Conservation (phyloP, 2,113 vertebrate species). For the Silurus meridionalis region DNA sequence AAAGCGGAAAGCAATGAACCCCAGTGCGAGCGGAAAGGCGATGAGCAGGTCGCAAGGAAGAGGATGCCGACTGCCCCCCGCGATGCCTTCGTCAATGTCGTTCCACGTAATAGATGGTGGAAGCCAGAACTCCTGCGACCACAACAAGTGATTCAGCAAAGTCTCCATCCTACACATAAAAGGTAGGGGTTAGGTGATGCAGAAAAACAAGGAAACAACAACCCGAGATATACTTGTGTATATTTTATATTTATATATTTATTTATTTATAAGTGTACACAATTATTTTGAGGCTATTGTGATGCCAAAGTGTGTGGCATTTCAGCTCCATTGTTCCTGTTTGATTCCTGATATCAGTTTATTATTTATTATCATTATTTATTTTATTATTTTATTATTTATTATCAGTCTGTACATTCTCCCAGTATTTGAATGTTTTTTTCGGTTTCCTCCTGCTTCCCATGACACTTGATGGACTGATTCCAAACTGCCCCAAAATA, state of each 20-base stretch:
- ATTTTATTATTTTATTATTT: too few species aligned
- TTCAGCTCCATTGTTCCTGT: background rate
- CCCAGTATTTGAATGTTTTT: background rate
- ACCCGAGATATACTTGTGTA: background rate
- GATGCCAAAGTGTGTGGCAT: background rate
- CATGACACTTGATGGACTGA: background rate
- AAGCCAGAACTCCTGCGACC: slow-evolving; percentile 83
- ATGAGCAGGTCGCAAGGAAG: slow-evolving; percentile 77
- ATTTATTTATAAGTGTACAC: background rate
- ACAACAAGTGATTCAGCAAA: slow-evolving; percentile 81
- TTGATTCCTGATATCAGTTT: background rate
- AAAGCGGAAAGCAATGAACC: slow-evolving; percentile 74
- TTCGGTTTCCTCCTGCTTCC: background rate
- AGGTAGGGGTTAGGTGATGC: background rate
- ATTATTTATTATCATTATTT: background rate
- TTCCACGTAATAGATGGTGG: slow-evolving; percentile 82
- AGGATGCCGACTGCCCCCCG: slow-evolving; percentile 65
- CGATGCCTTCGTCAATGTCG: slow-evolving; percentile 69
- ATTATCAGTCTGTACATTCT: background rate
- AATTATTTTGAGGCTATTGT: background rate
- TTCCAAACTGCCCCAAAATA: background rate
- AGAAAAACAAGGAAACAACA: background rate
- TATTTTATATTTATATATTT: background rate
- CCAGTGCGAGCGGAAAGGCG: slow-evolving; percentile 77
- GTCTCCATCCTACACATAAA: slow-evolving; percentile 74